Percentiles rank a stretch among this genome's conserved stretches.
Evolutionary conservation across 2,888 invertebrate genomes (phyloP).

Genomic region (Aleiodes leptofemur): DNA sequence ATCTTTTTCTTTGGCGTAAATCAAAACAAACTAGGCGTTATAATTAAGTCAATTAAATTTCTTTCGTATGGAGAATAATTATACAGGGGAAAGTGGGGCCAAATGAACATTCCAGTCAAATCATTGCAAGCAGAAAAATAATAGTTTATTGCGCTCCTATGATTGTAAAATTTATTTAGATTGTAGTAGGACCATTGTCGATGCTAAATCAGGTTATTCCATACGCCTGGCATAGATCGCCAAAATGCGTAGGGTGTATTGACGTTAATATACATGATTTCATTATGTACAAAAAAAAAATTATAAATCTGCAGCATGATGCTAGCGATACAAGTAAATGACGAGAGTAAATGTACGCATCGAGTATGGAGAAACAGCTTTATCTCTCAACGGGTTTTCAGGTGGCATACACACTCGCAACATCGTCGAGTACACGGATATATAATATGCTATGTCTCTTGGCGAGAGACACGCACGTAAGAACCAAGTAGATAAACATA

Average conservation of each 20-base stretch:
- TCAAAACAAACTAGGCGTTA: neutral
- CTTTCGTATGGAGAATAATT: too few species aligned
- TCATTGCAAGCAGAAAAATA: neutral
- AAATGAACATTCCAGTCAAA: neutral
- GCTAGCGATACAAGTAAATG: slow-evolving; percentile 62
- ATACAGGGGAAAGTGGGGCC: too few species aligned
- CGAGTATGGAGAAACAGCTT: slow-evolving; percentile 73
- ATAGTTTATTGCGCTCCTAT: slow-evolving; percentile 1
- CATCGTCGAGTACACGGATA: slow-evolving; percentile 11
- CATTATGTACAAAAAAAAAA: slow-evolving; percentile 34
- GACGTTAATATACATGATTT: neutral
- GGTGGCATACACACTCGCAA: slow-evolving; percentile 57
- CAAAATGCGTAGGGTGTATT: slow-evolving; percentile 15
- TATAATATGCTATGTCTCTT: neutral
- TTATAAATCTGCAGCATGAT: slow-evolving; percentile 47
- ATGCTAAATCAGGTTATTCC: slow-evolving; percentile 22
- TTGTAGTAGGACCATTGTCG: slow-evolving; percentile 28
- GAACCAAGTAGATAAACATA: slow-evolving; percentile 72
- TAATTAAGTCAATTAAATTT: too few species aligned
- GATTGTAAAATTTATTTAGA: slow-evolving; percentile 10
- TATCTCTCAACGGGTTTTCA: slow-evolving; percentile 71
- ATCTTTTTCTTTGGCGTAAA: neutral
- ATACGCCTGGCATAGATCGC: slow-evolving; percentile 13
- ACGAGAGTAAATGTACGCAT: slow-evolving; percentile 61
- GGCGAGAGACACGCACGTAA: slow-evolving; percentile 56